Conservation (phyloP, 2,888 invertebrate species). For the Calameuta pallipes region DNA sequence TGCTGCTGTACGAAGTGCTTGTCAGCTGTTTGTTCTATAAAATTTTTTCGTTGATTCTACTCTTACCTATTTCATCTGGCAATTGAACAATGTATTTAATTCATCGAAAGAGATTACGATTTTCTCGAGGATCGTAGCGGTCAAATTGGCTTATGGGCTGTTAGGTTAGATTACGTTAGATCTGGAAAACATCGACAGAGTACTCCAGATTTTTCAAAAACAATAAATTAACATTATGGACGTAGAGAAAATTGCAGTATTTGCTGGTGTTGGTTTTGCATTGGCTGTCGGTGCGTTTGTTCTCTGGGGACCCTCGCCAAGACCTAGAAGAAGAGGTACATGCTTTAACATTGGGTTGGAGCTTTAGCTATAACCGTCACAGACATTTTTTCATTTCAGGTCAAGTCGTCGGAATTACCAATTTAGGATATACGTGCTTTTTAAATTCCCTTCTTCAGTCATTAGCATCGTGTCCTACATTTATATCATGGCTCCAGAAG, state of each 20-base stretch:
- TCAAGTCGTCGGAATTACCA: slow-evolving; percentile 86
- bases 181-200: too few species aligned
- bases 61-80: too few species aligned
- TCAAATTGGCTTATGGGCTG: too few species aligned
- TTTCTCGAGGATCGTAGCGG: too few species aligned
- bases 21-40: not conserved
- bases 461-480: slow-evolving; percentile 86
- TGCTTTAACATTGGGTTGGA: slow-evolving; percentile 4
- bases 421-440: slow-evolving; percentile 93
- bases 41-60: not conserved
- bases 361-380: not conserved
- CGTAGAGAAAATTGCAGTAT: slow-evolving; percentile 80
- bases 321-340: slow-evolving; percentile 68
- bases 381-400: slow-evolving; percentile 66
- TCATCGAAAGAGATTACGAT: too few species aligned
- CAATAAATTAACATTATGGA: slow-evolving; percentile 68
- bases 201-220: too few species aligned
- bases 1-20: not conserved
- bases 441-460: slow-evolving; percentile 92
- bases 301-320: slow-evolving; percentile 81
- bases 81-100: too few species aligned
- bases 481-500: slow-evolving; percentile 84
- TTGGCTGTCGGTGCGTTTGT: slow-evolving; percentile 87
- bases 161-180: too few species aligned
- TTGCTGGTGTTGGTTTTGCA: slow-evolving; percentile 83